phyloP scores from a whole-genome alignment of 2,113 vertebrate genomes.

The Prochilodus magdalenae region DNA sequence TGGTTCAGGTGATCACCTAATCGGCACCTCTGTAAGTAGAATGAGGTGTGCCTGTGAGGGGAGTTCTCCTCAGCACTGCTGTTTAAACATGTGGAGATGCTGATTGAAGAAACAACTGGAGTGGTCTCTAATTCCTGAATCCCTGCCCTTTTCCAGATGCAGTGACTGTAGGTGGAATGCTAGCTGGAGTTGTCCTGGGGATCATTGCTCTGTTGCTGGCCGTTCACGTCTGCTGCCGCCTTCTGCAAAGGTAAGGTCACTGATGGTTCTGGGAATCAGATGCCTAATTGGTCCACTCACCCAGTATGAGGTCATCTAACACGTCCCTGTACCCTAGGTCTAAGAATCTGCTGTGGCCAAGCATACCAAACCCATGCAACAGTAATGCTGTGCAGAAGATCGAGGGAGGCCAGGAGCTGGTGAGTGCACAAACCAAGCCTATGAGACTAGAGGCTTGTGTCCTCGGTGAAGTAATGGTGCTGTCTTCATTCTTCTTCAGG shows the following conservation, averaged over 20 bases:
- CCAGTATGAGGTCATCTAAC: slow-evolving; percentile 30
- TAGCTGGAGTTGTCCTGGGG: slow-evolving; percentile 36
- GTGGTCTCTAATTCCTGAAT: no score
- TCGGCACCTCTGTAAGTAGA: no score
- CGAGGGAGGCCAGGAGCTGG: slow-evolving; percentile 58
- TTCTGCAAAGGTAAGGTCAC: slow-evolving; percentile 69
- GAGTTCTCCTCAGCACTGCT: no score
- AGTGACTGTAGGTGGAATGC: not conserved
- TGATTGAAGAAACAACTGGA: no score
- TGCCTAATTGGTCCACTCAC: no score
- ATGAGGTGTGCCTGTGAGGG: no score
- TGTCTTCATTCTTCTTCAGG: slow-evolving; percentile 46
- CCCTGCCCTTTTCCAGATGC: slow-evolving; percentile 49
- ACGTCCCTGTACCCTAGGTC: slow-evolving; percentile 60
- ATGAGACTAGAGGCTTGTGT: not conserved
- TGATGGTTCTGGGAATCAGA: not conserved
- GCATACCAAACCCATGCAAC: slow-evolving; percentile 79
- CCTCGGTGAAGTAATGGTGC: not conserved
- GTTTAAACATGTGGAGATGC: no score
- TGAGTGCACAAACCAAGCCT: slow-evolving; percentile 38
- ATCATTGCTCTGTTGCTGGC: slow-evolving; percentile 46
- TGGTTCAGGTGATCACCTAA: no score
- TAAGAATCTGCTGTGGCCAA: slow-evolving; percentile 75
- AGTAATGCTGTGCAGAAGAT: slow-evolving; percentile 80
- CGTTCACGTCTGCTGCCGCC: slow-evolving; percentile 34